Base-by-base conservation (phyloP, 1,140 invertebrate genomes). In the Calycopis cecrops region DNA sequence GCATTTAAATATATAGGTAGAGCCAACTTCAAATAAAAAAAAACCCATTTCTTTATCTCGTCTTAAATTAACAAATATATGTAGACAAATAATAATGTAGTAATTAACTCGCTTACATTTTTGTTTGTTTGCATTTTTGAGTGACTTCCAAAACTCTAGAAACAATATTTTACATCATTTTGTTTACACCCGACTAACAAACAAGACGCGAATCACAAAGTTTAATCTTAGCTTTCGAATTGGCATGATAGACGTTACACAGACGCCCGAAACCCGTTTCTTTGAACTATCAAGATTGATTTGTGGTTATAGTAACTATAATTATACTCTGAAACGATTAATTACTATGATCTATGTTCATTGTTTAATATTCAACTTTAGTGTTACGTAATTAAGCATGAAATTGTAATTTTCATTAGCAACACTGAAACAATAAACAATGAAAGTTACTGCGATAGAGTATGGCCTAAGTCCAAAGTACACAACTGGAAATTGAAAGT, bases 401-500 rank as follows among this genome's bases (percentile, higher is more conserved):
- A 38, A 53, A 47, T 40, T 44, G 8, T 34, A 53, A 42, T n/a
- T 16, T 16, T 2, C 7, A 9, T 17, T 9, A 44, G 35, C 9
- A 2, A 9, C 3, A 44, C 9, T 28, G 16, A 44, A 44, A 44
- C 40, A 44, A 44, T 44, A 1, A 12, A 9, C 16, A 9, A 44
- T 12, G 9, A 44, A 53, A 38, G 21, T 42, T 11, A 28, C 33
- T 16, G 38, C 12, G 12, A 12, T 44, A 14, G 42, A 21, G 38
- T 40, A 47, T 69, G 63, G 67, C 71, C 55, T 48, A 47, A 55
- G 51, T 67, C 66, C 71, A 76, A 71, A 72, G 68, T 64, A 72
- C 60, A 61, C 56, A 59, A 37, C 21, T 34, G 44, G 34, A 38
- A 35, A 48, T 40, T 54, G 34, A 44, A 53, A 53, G 51, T 18